Evolutionary conservation across 2,113 vertebrate species (phyloP).

Genomic region (Cyanistes caeruleus): DNA sequence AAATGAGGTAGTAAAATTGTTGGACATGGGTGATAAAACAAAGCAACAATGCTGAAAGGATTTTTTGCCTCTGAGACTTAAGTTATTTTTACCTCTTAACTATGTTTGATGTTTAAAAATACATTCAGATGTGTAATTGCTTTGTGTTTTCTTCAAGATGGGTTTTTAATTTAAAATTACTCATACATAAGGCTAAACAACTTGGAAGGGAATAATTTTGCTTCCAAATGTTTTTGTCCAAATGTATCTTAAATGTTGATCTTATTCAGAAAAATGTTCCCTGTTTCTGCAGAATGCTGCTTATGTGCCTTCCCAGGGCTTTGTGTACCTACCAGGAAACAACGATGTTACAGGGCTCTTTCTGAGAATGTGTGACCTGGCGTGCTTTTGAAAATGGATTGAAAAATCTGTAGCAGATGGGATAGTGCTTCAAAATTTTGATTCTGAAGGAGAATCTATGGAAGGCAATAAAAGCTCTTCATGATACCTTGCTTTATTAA

Average conservation of each 20-base stretch:
- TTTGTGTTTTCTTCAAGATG: background rate
- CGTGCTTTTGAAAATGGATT: background rate
- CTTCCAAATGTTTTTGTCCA: background rate
- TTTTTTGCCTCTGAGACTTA: background rate
- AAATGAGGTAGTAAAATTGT: background rate
- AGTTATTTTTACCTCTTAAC: background rate
- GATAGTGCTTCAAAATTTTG: background rate
- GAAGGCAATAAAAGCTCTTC: background rate
- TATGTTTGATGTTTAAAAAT: background rate
- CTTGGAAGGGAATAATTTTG: background rate
- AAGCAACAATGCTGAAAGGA: background rate
- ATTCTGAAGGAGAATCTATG: background rate
- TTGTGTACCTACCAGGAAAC: background rate
- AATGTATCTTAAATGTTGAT: background rate
- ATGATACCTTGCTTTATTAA: background rate
- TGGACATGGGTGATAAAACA: background rate
- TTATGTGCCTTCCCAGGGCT: background rate
- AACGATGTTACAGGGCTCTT: background rate
- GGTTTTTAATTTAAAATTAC: background rate
- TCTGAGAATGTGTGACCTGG: background rate
- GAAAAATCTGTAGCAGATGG: background rate
- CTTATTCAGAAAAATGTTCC: background rate
- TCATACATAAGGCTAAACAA: background rate
- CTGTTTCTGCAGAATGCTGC: background rate
- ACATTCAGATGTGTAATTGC: background rate